A percentile compares a stretch with the other conserved stretches of the same genome.
phyloP scores from a whole-genome alignment of 2,797 vertebrate genomes.

The Labroides dimidiatus region DNA sequence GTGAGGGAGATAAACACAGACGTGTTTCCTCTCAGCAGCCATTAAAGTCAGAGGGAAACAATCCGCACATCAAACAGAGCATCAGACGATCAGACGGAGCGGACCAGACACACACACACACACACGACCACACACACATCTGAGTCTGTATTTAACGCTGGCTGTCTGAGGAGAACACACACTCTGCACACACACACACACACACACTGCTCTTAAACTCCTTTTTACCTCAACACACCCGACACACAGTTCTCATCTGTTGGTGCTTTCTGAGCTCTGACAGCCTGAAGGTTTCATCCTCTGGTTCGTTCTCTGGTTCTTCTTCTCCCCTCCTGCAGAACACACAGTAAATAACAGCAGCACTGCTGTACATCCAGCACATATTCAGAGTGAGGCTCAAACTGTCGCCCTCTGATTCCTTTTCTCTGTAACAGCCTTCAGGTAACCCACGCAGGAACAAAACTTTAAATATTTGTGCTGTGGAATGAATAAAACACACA shows the following conservation, averaged over 20 bases:
- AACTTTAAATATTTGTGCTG: neutral
- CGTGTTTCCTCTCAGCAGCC: neutral
- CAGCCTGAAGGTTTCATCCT: too few relatives aligned
- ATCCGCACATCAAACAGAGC: neutral
- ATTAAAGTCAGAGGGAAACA: neutral
- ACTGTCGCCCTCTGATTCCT: neutral
- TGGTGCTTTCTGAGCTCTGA: too few relatives aligned
- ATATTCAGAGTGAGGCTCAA: neutral
- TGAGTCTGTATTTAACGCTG: constrained; percentile 11
- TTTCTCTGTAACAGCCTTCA: neutral
- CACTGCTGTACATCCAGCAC: too few relatives aligned
- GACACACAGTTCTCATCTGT: neutral
- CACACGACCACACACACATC: neutral
- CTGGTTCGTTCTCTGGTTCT: too few relatives aligned
- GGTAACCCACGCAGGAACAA: neutral
- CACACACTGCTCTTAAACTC: neutral
- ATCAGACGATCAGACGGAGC: constrained; percentile 5
- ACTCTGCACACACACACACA: too few relatives aligned
- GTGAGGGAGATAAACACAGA: constrained; percentile 16
- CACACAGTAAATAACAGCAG: too few relatives aligned
- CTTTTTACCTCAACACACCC: neutral
- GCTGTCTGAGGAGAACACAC: neutral
- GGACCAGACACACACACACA: constrained; percentile 34
- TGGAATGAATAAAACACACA: neutral
- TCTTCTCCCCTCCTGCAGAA: too few relatives aligned